Base-by-base conservation (phyloP, 1,140 invertebrate genomes). In the Protaetia brevitarsis region DNA sequence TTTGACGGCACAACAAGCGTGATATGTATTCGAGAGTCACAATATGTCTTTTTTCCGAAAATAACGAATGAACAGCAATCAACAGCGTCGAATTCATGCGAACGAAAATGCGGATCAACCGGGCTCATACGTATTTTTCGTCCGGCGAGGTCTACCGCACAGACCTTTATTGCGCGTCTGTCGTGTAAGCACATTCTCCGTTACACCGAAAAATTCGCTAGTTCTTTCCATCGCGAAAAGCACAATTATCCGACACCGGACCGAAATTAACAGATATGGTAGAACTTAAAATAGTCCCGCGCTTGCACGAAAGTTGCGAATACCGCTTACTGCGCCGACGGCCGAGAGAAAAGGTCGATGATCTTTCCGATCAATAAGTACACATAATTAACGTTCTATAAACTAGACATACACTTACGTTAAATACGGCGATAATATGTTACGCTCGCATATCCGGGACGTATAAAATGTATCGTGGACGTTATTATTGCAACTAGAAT, bases 321-420 rank as follows among this genome's bases (percentile, higher is more conserved):
- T n/a, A n/a, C n/a, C n/a, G n/a, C n/a, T 28, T 31, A 13, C 13
- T 21, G 13, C 29, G 13, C 13, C 27, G 30, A 29, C n/a, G 23
- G n/a, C 3, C 57, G 27, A 59, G 16, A 59, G n/a, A n/a, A n/a
- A n/a, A n/a, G 36, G 62, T 64, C 36, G 37, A 29, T 64, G 37
- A 45, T 45, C 36, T 41, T 37, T 51, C 62, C 36, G 28, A 29
- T 56, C 41, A 37, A 51, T 56, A 64, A 34, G 30, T 37, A 56
- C 37, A 64, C 26, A 29, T 26, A 56, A 31, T 27, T 56, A 36
- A 30, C 27, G 60, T 34, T 21, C 60, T 62, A 62, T 34, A 34
- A 62, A 34, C 60, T 62, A 62, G 36, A 62, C 60, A 62, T 62
- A 62, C 60, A 62, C 60, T 62, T 62, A 62, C 60, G 8, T 62